These are phyloP conservation scores for Leptogaster cylindrica DNA, from an alignment of 2,888 invertebrate genomes.

Conservation along the genomic window DNA sequence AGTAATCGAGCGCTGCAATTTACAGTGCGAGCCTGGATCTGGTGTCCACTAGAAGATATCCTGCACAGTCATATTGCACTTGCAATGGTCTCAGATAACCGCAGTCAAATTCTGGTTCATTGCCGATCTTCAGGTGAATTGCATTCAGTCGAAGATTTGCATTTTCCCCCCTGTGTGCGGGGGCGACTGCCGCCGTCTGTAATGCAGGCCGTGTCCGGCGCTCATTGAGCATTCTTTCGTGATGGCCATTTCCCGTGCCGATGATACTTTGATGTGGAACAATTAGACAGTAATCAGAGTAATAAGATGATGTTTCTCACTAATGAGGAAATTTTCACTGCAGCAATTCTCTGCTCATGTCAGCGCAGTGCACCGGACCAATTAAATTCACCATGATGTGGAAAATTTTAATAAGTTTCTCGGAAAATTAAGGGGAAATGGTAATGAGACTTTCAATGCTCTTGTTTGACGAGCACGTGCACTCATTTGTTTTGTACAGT, in stretches of 20 bases:
- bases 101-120: background rate
- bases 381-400: constrained; percentile 14
- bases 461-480: no score
- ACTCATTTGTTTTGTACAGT: no score
- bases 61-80: constrained; percentile 29
- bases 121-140: background rate
- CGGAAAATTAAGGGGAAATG: constrained; percentile 9
- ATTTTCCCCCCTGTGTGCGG: background rate
- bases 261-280: constrained; percentile 7
- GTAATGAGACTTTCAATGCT: no score
- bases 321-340: constrained; percentile 38
- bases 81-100: constrained; percentile 5
- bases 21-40: constrained; percentile 5
- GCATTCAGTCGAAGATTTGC: background rate
- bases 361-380: background rate
- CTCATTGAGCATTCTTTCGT: constrained; percentile 6
- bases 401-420: constrained; percentile 30
- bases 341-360: background rate
- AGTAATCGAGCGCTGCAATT: constrained; percentile 27
- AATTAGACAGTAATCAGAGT: constrained; percentile 26
- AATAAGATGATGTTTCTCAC: background rate
- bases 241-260: constrained; percentile 20
- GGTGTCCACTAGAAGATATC: constrained; percentile 9
- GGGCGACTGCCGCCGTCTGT: background rate
- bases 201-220: background rate